Evolutionary conservation across 2,797 vertebrate genomes (phyloP), one percentile per base, ranked within the genome.

Genomic region (Champsocephalus esox): DNA sequence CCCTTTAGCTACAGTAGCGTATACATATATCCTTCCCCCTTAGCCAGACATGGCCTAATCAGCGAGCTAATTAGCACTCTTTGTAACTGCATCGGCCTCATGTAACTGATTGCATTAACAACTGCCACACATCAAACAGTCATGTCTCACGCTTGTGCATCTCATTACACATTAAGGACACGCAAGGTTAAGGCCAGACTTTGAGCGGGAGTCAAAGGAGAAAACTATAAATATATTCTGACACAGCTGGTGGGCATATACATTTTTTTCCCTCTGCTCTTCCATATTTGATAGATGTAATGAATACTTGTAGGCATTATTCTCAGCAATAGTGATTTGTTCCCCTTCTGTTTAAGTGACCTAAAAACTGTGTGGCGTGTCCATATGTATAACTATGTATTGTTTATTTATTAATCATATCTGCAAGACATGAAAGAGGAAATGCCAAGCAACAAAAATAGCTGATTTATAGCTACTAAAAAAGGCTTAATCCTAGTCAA

Each of bases 91-190:
- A 60, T 84, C 67, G 64, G 79, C 84, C 66, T 85, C 86, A 59
- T 88, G 81, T 91, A 89, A 91, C 87, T 93, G 90, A 91, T 91
- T 90, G 86, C 87, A 86, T 93, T 88, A 93, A 92, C 88, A 89
- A 86, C 84, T 85, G 82, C 80, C 83, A 88, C 87, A 87, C 82
- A 92, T 93, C 86, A 93, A 85, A 90, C 87, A 83, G 82, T 85
- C 83, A 55, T 56, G 65, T 81, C 82, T 88, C 83, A 19, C 1
- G 63, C 77, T 83, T 75, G 73, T 87, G 90, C 83, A 79, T 91
- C 73, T 91, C 84, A 88, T 90, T 92, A 87, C 79, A 83, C 71
- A 81, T 88, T 83, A 88, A 86, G 81, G 87, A 84, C 58, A 75
- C 38, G 55, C 69, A 76, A 87, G 85, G 87, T 88, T 83, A 88